Evolutionary conservation across 2,888 invertebrate species (phyloP).

Genomic region (Allacma fusca): DNA sequence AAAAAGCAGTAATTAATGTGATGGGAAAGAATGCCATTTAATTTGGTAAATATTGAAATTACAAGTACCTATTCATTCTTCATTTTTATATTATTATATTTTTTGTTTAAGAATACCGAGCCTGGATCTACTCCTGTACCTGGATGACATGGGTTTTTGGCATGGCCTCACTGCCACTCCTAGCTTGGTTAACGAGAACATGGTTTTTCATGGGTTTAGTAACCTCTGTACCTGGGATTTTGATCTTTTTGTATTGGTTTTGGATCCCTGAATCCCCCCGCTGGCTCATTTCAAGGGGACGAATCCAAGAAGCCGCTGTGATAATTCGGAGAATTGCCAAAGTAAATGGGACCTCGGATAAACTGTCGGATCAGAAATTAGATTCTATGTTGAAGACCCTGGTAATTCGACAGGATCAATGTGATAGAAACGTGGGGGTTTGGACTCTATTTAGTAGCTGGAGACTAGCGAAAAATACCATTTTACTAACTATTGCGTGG

Average conservation of each 20-base stretch:
- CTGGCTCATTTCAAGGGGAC: constrained; percentile 61
- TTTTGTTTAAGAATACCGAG: constrained; percentile 50
- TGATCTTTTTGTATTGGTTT: constrained; percentile 56
- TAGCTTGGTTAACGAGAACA: constrained; percentile 62
- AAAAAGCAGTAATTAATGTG: too few species aligned
- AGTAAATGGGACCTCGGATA: constrained; percentile 49
- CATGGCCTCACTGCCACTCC: constrained; percentile 61
- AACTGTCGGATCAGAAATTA: constrained; percentile 27
- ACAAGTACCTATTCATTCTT: too few species aligned
- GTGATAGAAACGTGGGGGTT: constrained; percentile 37
- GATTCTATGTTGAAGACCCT: constrained; percentile 40
- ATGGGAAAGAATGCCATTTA: too few species aligned
- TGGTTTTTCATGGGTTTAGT: constrained; percentile 62
- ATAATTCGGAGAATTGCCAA: constrained; percentile 55
- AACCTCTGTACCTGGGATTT: constrained; percentile 60
- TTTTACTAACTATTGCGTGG: constrained; percentile 47
- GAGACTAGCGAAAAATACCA: constrained; percentile 53
- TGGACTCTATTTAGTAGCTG: constrained; percentile 49
- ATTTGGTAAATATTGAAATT: too few species aligned
- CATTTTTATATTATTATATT: too few species aligned
- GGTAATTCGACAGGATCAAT: constrained; percentile 27
- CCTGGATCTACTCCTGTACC: constrained; percentile 45
- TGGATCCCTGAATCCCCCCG: constrained; percentile 61
- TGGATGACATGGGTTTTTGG: constrained; percentile 60
- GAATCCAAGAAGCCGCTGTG: constrained; percentile 48